Base-by-base conservation (phyloP, 1,140 invertebrate species). In the Lordiphosa collinella region DNA sequence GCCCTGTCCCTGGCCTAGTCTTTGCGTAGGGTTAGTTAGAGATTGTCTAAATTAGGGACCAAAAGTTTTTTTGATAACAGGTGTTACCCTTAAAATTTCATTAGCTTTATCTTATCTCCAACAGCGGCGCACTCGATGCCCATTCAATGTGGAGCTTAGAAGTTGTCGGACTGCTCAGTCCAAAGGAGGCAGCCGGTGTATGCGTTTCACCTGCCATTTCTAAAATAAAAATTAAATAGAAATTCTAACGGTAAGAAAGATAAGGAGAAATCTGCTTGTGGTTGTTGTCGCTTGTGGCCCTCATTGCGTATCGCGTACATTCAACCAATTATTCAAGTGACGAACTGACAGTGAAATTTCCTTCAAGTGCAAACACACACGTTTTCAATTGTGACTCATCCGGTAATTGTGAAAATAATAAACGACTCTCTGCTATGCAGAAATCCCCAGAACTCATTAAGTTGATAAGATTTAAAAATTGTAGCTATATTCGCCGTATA, bases 11-110 rank as follows among this genome's bases (percentile, higher is more conserved):
- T 8, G 54, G 48, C 48, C 55, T 52, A 59, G 31, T 46, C 53
- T 22, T 57, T 18, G 10, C 25, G 6, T 0, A 29, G 25, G 7
- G 7, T 29, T 29, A 6, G 25, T 8, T 29, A 5, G 7, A 29
- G 25, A 29, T 29, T 29, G 25, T 29, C 25, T 29, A 29, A 29
- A 29, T 8, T 29, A 8, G 6, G 25, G 25, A 29, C 25, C 25
- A 29, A 29, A 29, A 29, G 6, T 48, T 8, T 18, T n/a, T 32
- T 47, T 76, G 76, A 80, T 80, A 84, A 52, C 76, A 57, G 41
- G 47, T 61, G 61, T 76, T 84, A 76, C 78, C 72, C 76, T 82
- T 82, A 60, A 82, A 72, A 60, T 74, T 82, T 82, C 72, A 84
- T 84, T 63, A 55, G 78, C 34, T 44, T 82, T 82, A 82, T 82